A percentile compares a stretch with the other conserved stretches of the same genome.
Evolutionary conservation across 2,113 vertebrate species (phyloP).

Genomic region (Phainopepla nitens): DNA sequence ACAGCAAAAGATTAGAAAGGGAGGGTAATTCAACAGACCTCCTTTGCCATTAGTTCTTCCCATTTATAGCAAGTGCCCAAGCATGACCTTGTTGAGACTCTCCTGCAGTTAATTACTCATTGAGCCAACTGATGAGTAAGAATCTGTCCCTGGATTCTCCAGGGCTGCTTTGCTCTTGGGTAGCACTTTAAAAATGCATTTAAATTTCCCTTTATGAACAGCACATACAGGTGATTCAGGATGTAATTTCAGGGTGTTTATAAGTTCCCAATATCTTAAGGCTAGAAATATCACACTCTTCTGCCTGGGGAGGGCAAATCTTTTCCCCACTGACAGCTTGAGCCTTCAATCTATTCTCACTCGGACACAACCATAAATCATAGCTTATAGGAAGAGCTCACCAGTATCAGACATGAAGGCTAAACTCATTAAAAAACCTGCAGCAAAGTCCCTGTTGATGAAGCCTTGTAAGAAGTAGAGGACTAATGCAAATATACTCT

Average conservation of each 20-base stretch:
- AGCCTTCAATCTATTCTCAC: background rate
- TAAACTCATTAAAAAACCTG: background rate
- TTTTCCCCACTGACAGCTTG: background rate
- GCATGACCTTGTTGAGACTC: background rate
- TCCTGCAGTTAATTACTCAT: background rate
- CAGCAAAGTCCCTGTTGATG: background rate
- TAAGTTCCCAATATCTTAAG: background rate
- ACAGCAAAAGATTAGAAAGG: background rate
- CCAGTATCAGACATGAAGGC: background rate
- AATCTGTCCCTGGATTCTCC: background rate
- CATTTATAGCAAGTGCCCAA: background rate
- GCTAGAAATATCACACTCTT: background rate
- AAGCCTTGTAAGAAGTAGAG: background rate
- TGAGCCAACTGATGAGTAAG: background rate
- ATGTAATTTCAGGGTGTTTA: background rate
- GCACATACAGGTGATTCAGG: background rate
- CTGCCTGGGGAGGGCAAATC: background rate
- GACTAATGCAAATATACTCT: background rate
- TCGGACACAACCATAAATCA: background rate
- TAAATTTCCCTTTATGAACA: background rate
- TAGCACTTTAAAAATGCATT: background rate
- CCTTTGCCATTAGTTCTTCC: background rate
- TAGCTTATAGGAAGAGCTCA: background rate
- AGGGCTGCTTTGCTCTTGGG: background rate
- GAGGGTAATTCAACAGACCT: background rate